Evolutionary conservation across 2,888 invertebrate genomes (phyloP).

Genomic region (Sericinus montela): DNA sequence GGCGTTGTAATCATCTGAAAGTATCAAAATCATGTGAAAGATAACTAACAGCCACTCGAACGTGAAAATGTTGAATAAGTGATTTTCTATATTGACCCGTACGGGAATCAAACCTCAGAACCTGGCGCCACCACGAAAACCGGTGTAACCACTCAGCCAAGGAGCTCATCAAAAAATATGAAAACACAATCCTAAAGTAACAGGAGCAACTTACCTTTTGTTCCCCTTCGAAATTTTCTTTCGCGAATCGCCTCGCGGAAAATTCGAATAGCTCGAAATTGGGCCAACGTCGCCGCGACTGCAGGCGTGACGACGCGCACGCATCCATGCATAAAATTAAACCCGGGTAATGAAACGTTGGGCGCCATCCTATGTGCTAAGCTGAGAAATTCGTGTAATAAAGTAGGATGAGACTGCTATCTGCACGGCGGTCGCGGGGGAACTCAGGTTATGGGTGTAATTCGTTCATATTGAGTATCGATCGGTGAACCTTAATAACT

Average conservation of each 20-base stretch:
- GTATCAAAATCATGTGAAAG: too few species aligned
- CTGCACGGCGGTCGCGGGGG: not conserved
- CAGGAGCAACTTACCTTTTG: not conserved
- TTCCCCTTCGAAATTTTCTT: constrained; percentile 35
- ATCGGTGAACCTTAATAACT: not conserved
- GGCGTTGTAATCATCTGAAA: too few species aligned
- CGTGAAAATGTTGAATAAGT: too few species aligned
- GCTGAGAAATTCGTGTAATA: constrained; percentile 52
- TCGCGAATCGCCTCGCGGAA: constrained; percentile 33
- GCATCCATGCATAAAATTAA: constrained; percentile 78
- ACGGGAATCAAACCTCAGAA: too few species aligned
- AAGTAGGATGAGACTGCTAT: constrained; percentile 29
- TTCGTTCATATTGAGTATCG: constrained; percentile 9
- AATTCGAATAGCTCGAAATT: constrained; percentile 44
- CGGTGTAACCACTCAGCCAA: too few species aligned
- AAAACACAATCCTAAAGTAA: not conserved
- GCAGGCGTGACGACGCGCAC: constrained; percentile 41
- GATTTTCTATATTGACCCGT: too few species aligned
- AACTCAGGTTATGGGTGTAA: not conserved
- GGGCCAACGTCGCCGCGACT: constrained; percentile 38
- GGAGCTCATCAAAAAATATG: too few species aligned
- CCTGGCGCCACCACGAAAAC: too few species aligned
- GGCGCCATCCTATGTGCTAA: constrained; percentile 49
- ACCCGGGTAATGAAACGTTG: constrained; percentile 68
- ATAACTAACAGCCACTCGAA: too few species aligned